Evolutionary conservation across 1,140 invertebrate species (phyloP).

Genomic region (Drosophila arawakana): DNA sequence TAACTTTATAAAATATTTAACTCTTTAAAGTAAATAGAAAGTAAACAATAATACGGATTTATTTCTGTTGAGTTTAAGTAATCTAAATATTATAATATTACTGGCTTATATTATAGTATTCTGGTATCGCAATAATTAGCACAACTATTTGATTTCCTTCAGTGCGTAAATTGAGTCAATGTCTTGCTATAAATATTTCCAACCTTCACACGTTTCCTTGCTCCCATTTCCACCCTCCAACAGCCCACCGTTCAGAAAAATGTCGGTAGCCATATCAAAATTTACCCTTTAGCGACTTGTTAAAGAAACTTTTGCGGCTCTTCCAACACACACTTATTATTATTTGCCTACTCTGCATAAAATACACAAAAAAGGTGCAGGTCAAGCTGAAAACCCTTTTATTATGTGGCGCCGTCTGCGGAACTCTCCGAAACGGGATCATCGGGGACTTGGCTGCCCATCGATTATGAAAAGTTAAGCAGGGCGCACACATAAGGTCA

Average conservation of each 20-base stretch:
- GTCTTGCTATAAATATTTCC: slow-evolving; percentile 36
- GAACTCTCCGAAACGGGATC: not conserved
- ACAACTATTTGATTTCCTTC: too few relatives aligned
- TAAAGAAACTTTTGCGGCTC: slow-evolving; percentile 47
- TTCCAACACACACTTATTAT: slow-evolving; percentile 60
- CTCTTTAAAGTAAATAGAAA: too few relatives aligned
- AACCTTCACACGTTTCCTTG: slow-evolving; percentile 24
- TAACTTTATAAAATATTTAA: too few relatives aligned
- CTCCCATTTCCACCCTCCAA: slow-evolving; percentile 7
- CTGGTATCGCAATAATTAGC: too few relatives aligned
- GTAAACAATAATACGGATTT: too few relatives aligned
- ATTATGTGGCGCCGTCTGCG: slow-evolving; percentile 56
- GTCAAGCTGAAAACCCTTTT: slow-evolving; percentile 76
- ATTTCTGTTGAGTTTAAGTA: too few relatives aligned
- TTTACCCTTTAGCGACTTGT: slow-evolving; percentile 49
- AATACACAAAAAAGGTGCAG: slow-evolving; percentile 60
- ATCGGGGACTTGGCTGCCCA: slow-evolving; percentile 58
- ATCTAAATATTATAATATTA: too few relatives aligned
- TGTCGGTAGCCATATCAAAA: slow-evolving; percentile 53
- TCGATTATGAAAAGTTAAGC: slow-evolving; percentile 77
- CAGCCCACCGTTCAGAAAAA: slow-evolving; percentile 31
- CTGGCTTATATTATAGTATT: too few relatives aligned
- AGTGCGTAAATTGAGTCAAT: too few relatives aligned
- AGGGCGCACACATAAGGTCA: slow-evolving; percentile 58
- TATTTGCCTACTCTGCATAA: slow-evolving; percentile 53